Conservation (phyloP, 2,113 vertebrate species). For the Ascaphus truei region DNA sequence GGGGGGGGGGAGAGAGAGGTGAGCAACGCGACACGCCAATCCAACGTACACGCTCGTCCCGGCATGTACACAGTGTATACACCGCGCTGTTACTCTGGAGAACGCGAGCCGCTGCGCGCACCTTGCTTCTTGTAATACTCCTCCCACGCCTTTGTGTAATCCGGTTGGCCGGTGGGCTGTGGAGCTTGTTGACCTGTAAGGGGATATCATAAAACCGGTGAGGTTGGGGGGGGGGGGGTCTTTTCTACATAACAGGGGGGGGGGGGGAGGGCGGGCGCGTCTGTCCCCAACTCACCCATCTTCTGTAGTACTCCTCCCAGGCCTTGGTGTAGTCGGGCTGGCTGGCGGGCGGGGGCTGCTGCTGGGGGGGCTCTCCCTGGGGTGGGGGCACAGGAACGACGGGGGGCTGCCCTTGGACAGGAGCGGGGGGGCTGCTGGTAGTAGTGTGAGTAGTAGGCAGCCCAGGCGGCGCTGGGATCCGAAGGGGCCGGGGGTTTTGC, state of each 20-base stretch:
- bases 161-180: conserved; percentile 59
- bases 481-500: conserved; percentile 72
- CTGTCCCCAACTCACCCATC: conserved; percentile 69
- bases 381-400: conserved; percentile 66
- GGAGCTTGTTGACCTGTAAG: conserved; percentile 60
- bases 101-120: too few species aligned
- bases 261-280: neutral
- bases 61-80: too few species aligned
- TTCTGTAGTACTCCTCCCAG: conserved; percentile 93
- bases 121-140: conserved; percentile 68
- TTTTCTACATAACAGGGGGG: too few species aligned
- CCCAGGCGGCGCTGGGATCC: conserved; percentile 88
- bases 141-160: conserved; percentile 67
- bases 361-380: conserved; percentile 68
- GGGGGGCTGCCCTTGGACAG: conserved; percentile 68
- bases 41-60: too few species aligned
- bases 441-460: conserved; percentile 89
- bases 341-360: conserved; percentile 59
- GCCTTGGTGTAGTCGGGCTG: conserved; percentile 92
- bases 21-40: too few species aligned
- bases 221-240: neutral
- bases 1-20: neutral
- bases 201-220: neutral
- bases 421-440: conserved; percentile 82
- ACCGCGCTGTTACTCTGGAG: too few species aligned